Evolutionary conservation across 2,797 vertebrate genomes (phyloP).

Genomic region (Tamandua tetradactyla): DNA sequence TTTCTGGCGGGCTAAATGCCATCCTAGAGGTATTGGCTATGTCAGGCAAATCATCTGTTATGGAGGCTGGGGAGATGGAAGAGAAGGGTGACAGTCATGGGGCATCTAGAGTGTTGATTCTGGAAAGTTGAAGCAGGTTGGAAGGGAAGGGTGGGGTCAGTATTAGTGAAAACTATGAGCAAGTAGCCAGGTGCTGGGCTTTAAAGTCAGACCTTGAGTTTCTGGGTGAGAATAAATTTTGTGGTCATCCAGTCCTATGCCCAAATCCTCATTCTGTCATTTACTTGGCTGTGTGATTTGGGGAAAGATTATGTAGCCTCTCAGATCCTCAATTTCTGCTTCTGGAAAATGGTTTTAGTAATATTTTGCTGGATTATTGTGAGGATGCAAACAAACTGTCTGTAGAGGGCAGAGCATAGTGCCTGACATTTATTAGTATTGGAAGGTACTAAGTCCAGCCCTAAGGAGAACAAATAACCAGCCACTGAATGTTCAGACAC

Average conservation of each 20-base stretch:
- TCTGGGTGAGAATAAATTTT: background rate
- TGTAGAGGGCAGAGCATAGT: background rate
- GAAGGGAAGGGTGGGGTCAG: background rate
- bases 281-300: background rate
- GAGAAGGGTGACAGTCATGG: background rate
- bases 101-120: background rate
- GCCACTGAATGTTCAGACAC: background rate
- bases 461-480: background rate
- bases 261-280: background rate
- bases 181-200: background rate
- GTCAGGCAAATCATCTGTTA: background rate
- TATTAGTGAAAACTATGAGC: background rate
- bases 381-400: background rate
- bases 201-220: background rate
- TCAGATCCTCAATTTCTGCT: conserved; percentile 33
- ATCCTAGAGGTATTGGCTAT: background rate
- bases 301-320: background rate
- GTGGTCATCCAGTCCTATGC: background rate
- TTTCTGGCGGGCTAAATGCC: background rate
- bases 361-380: background rate
- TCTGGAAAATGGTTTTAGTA: background rate
- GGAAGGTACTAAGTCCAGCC: background rate
- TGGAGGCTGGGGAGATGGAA: background rate
- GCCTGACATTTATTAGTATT: background rate
- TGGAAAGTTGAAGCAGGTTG: background rate